phyloP scores from a whole-genome alignment of 2,113 vertebrate genomes.

The Spilogale gracilis region DNA sequence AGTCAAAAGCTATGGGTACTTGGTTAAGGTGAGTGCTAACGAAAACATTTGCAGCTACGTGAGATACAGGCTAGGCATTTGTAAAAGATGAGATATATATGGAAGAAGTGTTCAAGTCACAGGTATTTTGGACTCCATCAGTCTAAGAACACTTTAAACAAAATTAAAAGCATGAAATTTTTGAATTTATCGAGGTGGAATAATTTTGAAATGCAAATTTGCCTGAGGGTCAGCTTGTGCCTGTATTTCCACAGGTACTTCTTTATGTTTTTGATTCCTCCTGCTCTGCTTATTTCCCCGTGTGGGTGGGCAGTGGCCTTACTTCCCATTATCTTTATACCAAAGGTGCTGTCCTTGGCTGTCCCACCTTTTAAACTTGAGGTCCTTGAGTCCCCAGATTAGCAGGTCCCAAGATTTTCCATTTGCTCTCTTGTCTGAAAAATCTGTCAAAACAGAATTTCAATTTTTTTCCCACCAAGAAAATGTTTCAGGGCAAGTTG shows the following conservation, averaged over 20 bases:
- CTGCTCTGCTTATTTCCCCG: not conserved
- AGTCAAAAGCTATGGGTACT: not conserved
- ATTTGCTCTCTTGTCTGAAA: conserved; percentile 4
- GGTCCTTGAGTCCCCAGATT: not conserved
- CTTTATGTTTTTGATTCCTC: not conserved
- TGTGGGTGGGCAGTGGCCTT: not conserved
- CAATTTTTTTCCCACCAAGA: not conserved
- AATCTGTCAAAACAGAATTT: not conserved
- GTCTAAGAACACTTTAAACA: not conserved
- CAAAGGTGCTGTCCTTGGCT: not conserved
- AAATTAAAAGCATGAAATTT: conserved; percentile 15
- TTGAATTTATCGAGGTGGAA: not conserved
- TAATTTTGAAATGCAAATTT: conserved; percentile 18
- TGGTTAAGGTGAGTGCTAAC: not conserved
- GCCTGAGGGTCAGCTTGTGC: not conserved
- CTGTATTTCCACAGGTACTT: not conserved
- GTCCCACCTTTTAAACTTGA: not conserved
- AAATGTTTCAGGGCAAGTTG: not conserved
- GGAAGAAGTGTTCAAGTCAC: not conserved
- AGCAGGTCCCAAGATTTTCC: not conserved
- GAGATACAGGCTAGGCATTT: not conserved
- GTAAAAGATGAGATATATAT: not conserved
- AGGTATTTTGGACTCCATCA: not conserved
- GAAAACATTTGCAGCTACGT: not conserved
- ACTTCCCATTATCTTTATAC: not conserved